phyloP scores from a whole-genome alignment of 92 coral and sea anemone species.

The Epizoanthus rinbou region DNA sequence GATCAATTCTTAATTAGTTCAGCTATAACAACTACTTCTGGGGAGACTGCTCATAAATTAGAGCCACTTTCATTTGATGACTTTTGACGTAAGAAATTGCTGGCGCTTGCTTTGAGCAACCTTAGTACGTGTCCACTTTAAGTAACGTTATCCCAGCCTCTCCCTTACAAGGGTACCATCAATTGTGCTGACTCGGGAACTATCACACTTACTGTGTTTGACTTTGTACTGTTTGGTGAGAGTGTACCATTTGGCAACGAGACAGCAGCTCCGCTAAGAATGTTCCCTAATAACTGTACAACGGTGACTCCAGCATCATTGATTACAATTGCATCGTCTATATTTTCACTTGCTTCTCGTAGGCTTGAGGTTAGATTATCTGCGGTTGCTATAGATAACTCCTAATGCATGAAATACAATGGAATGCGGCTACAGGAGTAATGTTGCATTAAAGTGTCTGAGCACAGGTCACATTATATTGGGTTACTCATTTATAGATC shows the following conservation, averaged over 20 bases:
- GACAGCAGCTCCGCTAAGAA: conserved; percentile 5
- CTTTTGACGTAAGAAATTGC: too few species aligned
- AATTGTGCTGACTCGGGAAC: too few species aligned
- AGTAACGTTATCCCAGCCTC: neutral
- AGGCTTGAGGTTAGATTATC: conserved; percentile 13
- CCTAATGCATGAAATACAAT: neutral
- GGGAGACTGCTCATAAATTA: too few species aligned
- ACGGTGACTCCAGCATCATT: conserved; percentile 24
- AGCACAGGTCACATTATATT: too few species aligned
- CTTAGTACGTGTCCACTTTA: too few species aligned
- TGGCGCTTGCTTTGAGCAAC: too few species aligned
- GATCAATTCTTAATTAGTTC: too few species aligned
- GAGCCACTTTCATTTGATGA: too few species aligned
- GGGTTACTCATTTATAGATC: too few species aligned
- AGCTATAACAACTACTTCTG: too few species aligned
- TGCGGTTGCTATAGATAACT: neutral
- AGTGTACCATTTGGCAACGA: too few species aligned
- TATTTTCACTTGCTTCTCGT: neutral
- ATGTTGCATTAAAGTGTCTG: too few species aligned
- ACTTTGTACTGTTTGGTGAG: neutral
- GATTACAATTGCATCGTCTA: conserved; percentile 4
- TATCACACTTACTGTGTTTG: neutral
- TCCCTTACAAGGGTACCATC: neutral
- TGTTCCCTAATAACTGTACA: conserved; percentile 19
- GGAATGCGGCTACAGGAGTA: neutral